Conservation (phyloP, 2,113 vertebrate species). For the Verasper variegatus region DNA sequence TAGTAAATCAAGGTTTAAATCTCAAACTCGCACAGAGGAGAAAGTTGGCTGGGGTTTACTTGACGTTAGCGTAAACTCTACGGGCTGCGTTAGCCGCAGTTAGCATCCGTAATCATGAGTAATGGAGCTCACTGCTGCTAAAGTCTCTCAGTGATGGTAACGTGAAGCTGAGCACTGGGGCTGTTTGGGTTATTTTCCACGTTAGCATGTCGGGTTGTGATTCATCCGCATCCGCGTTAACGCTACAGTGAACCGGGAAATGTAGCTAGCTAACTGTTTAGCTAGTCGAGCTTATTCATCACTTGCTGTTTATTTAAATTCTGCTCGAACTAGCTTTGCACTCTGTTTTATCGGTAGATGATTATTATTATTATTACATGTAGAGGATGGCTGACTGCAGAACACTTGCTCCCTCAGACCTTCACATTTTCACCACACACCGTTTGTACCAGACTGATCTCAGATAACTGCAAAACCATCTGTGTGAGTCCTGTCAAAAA, state of each 20-base stretch:
- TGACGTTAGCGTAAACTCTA: slow-evolving; percentile 16
- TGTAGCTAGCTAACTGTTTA: neutral
- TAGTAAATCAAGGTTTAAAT: neutral
- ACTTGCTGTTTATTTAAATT: neutral
- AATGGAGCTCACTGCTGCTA: neutral
- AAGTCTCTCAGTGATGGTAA: neutral
- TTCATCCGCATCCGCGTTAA: neutral
- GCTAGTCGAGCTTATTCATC: neutral
- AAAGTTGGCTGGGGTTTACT: slow-evolving; percentile 23
- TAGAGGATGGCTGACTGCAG: slow-evolving; percentile 30
- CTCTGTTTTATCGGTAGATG: neutral
- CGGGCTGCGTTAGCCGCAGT: neutral
- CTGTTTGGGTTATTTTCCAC: neutral
- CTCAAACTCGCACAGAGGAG: neutral
- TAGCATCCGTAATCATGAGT: neutral
- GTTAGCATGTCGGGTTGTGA: neutral
- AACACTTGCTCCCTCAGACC: slow-evolving; percentile 1
- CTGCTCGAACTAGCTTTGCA: too few species aligned
- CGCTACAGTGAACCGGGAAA: neutral
- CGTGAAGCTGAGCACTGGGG: too few species aligned
- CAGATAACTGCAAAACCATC: neutral
- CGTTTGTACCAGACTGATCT: neutral
- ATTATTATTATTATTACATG: slow-evolving; percentile 10
- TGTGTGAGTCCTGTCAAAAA: neutral
- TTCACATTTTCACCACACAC: neutral